These are phyloP conservation scores for Mugil cephalus DNA, from an alignment of 2,113 vertebrate species.

Conservation along the genomic window DNA sequence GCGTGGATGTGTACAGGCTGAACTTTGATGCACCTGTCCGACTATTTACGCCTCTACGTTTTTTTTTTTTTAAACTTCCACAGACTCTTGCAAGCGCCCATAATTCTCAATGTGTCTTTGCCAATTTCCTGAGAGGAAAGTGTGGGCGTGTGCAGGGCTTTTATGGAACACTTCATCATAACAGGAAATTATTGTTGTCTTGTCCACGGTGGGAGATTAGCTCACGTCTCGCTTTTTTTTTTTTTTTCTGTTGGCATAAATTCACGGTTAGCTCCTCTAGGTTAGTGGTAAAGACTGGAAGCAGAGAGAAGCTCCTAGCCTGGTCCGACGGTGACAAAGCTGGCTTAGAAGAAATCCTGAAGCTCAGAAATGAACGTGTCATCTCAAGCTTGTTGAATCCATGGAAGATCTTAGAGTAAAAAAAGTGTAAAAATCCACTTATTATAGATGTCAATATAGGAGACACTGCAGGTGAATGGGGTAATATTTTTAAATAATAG, in stretches of 20 bases:
- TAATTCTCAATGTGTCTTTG: conserved; percentile 7
- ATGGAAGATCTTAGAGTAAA: background rate
- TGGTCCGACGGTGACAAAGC: background rate
- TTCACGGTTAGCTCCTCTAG: background rate
- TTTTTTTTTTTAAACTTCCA: background rate
- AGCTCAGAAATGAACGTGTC: conserved; percentile 1
- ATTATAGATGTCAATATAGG: background rate
- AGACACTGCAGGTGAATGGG: too few species aligned
- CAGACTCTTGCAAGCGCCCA: background rate
- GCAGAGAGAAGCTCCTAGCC: background rate
- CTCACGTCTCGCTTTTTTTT: background rate
- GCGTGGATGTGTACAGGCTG: conserved; percentile 35
- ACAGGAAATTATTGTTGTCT: background rate
- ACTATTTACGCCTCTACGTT: background rate
- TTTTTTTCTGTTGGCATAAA: background rate
- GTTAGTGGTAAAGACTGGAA: background rate
- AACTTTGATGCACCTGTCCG: conserved; percentile 23
- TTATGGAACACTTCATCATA: background rate
- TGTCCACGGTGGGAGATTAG: too few species aligned
- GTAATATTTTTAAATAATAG: too few species aligned
- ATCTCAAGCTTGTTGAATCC: background rate
- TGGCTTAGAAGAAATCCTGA: background rate
- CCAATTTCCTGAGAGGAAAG: background rate
- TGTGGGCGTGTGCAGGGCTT: background rate
- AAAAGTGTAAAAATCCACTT: conserved; percentile 12